Percentiles rank a stretch among this genome's conserved stretches.
phyloP scores from a whole-genome alignment of 1,140 invertebrate species.

The Acromyrmex charruanus region DNA sequence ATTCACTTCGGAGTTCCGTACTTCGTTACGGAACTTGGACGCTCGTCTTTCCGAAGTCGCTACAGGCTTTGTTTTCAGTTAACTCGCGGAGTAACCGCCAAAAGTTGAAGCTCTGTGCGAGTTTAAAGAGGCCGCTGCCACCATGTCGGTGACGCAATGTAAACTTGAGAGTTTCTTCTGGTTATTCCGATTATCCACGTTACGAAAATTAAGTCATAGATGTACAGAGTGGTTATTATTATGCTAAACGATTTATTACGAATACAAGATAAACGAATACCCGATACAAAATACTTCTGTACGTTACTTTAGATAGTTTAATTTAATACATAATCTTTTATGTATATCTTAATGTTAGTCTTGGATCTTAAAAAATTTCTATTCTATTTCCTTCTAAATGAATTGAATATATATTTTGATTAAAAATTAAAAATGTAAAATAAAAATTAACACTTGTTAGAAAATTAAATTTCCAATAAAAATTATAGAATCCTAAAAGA shows the following conservation, averaged over 20 bases:
- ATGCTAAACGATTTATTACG: too few relatives aligned
- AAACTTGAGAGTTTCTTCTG: constrained; percentile 62
- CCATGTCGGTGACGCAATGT: constrained; percentile 53
- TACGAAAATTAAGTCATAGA: constrained; percentile 17
- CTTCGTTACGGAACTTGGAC: constrained; percentile 72
- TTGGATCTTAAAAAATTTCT: neutral
- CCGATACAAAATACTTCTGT: neutral
- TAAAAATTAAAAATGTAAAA: neutral
- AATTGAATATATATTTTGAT: neutral
- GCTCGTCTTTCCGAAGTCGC: constrained; percentile 68
- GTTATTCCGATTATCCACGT: constrained; percentile 60
- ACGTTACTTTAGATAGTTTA: neutral
- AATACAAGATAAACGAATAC: neutral
- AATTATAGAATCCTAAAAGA: neutral
- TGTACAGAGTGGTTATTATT: neutral
- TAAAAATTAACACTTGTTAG: neutral
- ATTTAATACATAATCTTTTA: neutral
- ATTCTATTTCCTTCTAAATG: neutral
- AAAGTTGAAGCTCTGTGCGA: constrained; percentile 73
- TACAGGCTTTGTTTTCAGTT: constrained; percentile 78
- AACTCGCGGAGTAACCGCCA: constrained; percentile 70
- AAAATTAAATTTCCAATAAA: constrained; percentile 4
- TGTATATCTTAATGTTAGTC: neutral
- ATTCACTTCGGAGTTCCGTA: constrained; percentile 61
- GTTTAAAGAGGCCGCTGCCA: constrained; percentile 69